phyloP scores from a whole-genome alignment of 2,888 invertebrate species.

The Microctonus brassicae region DNA sequence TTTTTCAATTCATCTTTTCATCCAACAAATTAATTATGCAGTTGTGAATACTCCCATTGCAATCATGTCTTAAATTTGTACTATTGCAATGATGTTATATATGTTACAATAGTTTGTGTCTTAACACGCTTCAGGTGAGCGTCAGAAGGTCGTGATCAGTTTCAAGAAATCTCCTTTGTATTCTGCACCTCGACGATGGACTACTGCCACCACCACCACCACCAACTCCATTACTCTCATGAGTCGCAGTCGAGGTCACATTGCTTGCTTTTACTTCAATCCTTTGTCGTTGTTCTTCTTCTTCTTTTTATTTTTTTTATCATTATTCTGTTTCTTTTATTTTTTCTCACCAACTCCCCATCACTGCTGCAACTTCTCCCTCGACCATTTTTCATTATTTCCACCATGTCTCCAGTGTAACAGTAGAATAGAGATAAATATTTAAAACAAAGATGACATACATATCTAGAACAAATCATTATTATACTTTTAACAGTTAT shows the following conservation, averaged over 20 bases:
- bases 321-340: neutral
- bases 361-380: neutral
- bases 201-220: neutral
- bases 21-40: neutral
- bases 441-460: neutral
- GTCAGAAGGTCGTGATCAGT: constrained; percentile 25
- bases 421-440: too few species aligned
- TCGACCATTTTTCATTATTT: neutral
- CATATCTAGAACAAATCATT: neutral
- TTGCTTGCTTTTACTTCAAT: constrained; percentile 14
- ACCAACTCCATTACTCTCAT: constrained; percentile 1
- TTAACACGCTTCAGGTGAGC: neutral
- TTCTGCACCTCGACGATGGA: constrained; percentile 7
- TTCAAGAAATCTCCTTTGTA: constrained; percentile 26
- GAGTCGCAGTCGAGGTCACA: constrained; percentile 17
- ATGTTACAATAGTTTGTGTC: neutral
- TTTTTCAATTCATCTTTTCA: neutral
- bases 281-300: constrained; percentile 1
- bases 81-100: neutral
- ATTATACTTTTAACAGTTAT: too few species aligned
- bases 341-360: neutral
- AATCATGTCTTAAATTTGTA: neutral
- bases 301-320: neutral
- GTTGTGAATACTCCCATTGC: neutral
- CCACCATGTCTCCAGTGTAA: neutral